Conservation (phyloP, 1,140 invertebrate genomes). For the Lepeophtheirus salmonis region DNA sequence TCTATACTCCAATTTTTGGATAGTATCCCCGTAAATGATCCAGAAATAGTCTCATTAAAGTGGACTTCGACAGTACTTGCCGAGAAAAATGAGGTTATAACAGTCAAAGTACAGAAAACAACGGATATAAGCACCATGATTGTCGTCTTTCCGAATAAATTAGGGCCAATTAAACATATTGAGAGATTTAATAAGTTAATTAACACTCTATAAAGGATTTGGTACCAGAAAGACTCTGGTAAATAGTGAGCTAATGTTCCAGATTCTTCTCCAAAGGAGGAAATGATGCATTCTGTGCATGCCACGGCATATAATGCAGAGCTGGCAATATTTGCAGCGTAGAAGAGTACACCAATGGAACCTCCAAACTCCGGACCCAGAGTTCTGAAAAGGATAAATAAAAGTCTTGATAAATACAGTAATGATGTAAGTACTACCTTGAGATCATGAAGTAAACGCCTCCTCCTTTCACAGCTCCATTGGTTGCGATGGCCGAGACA, state of each 20-base stretch:
- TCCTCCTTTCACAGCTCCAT: conserved; percentile 93
- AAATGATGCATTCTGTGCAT: conserved; percentile 74
- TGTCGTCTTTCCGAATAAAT: conserved; percentile 85
- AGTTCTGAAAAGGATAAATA: conserved; percentile 45
- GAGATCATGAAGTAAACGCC: conserved; percentile 94
- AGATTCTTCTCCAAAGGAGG: conserved; percentile 47
- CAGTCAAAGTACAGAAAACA: conserved; percentile 35
- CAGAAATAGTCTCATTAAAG: conserved; percentile 37
- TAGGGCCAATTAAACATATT: conserved; percentile 77
- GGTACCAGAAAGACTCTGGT: not conserved
- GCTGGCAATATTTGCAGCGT: conserved; percentile 84
- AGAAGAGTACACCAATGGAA: conserved; percentile 86
- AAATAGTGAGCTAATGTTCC: not conserved
- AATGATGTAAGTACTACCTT: conserved; percentile 18
- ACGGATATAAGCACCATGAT: conserved; percentile 39
- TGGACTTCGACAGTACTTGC: conserved; percentile 39
- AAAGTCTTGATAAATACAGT: not conserved
- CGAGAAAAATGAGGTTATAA: not conserved
- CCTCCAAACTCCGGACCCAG: conserved; percentile 91
- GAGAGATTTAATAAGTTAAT: conserved; percentile 67
- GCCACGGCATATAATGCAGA: conserved; percentile 84
- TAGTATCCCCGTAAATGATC: conserved; percentile 60
- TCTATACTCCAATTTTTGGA: conserved; percentile 19
- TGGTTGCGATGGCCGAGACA: conserved; percentile 95
- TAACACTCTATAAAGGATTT: conserved; percentile 64